Base-by-base conservation (phyloP, 2,113 vertebrate genomes). In the Aleadryas rufinucha region DNA sequence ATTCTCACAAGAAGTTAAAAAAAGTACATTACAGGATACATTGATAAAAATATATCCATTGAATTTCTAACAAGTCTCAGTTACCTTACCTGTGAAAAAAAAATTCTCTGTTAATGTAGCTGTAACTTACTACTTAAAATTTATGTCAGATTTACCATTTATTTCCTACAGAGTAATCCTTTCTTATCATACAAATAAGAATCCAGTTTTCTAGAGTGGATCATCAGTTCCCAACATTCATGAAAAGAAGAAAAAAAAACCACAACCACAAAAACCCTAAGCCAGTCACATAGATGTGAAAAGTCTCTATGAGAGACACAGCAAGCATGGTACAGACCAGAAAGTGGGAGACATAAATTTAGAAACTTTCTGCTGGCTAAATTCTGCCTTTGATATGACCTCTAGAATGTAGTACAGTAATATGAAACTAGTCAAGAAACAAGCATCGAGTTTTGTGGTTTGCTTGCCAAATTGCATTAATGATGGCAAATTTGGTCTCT, bases 201-300 rank as follows among this genome's bases (percentile, higher is more conserved):
- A 87, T 41, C 10, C 37, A 15, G 6, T 17, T 71, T 86, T 61
- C 52, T 37, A 71, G 24, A 65, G 17, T 10, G 22, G 28, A 54
- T 57, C 13, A 33, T 14, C 14, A 15, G 12, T 37, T 69, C 63
- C 18, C 53, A 84, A 57, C 27, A 20, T 10, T 42, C 2, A 13
- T 0, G 0, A 88, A 19, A 59, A 10, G 2, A 13, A 13, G 8
- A 41, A 41, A 41, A 41, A 41, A 3, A n/a, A n/a, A n/a, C n/a
- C n/a, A n/a, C 4, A 21, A 45, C 5, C 7, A 45, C 5, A 39
- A 39, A 57, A 49, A 2, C 3, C 11, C 33, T 28, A 39, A 20
- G 9, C 12, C 0, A 0, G 10, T 37, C 12, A 52, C 1, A 4
- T 1, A 44, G 41, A 16, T 37, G 22, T 64, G 35, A 45, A 54